Evolutionary conservation across 2,113 vertebrate species (phyloP).

Genomic region (Pseudorhombus dupliciocellatus): DNA sequence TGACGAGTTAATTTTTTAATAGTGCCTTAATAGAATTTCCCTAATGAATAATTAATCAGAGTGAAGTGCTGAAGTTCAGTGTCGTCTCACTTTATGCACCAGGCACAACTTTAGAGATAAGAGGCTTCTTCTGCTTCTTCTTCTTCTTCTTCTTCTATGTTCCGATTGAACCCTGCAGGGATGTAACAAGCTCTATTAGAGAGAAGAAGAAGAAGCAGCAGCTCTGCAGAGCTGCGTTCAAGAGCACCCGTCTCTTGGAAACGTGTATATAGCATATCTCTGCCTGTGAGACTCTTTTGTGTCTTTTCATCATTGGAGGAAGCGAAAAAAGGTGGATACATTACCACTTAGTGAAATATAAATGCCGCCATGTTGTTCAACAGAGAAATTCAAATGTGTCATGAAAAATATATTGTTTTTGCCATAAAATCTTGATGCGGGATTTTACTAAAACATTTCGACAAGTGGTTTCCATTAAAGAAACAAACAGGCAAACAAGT

Average conservation of each 20-base stretch:
- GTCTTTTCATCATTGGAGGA: conserved; percentile 62
- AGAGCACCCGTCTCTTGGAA: conserved; percentile 66
- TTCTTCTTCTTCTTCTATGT: conserved; percentile 3
- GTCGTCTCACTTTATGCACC: conserved; percentile 41
- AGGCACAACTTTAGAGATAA: conserved; percentile 58
- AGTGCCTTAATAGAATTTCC: conserved; percentile 52
- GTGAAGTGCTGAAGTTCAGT: conserved; percentile 40
- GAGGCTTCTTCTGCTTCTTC: conserved; percentile 2
- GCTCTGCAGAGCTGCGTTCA: conserved; percentile 19
- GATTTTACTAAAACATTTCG: conserved; percentile 82
- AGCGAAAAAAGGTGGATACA: conserved; percentile 75
- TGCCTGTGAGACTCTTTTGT: conserved; percentile 44
- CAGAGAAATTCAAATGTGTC: conserved; percentile 82
- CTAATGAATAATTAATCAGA: conserved; percentile 65
- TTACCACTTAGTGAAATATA: conserved; percentile 81
- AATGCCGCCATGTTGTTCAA: conserved; percentile 80
- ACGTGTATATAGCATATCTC: conserved; percentile 30
- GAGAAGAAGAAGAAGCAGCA: conserved; percentile 28
- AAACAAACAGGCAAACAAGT: conserved; percentile 82
- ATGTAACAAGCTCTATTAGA: conserved; percentile 58
- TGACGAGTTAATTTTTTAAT: conserved; percentile 25
- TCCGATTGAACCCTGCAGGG: conserved; percentile 32
- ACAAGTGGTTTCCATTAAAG: conserved; percentile 81
- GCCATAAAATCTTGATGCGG: conserved; percentile 82
- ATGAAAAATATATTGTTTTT: conserved; percentile 84